These are phyloP conservation scores for Amblyopsis hoosieri DNA, from an alignment of 2,797 vertebrate species.

Conservation along the genomic window DNA sequence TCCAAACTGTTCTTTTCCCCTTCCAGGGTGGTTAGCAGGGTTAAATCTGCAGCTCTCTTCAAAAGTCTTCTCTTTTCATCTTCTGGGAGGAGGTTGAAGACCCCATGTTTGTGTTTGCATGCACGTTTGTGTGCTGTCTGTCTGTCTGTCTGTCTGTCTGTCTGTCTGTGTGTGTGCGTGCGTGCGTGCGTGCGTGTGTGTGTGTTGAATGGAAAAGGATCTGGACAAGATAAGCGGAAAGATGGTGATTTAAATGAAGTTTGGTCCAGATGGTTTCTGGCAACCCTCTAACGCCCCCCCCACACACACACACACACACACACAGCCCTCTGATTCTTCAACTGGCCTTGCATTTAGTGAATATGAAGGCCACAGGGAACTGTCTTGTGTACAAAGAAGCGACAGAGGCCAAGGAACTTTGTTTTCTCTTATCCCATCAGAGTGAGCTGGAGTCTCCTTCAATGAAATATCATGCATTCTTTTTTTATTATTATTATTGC, in stretches of 20 bases:
- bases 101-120: constrained; percentile 3
- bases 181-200: constrained; percentile 2
- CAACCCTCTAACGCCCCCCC: constrained; percentile 11
- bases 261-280: constrained; percentile 27
- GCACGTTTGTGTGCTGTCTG: background rate
- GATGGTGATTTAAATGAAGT: constrained; percentile 22
- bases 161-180: background rate
- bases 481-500: constrained; percentile 11
- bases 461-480: constrained; percentile 13
- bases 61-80: constrained; percentile 31
- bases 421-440: constrained; percentile 25
- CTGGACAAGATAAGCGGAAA: constrained; percentile 2
- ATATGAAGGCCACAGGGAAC: constrained; percentile 23
- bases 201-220: constrained; percentile 26
- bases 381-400: constrained; percentile 23
- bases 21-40: constrained; percentile 37
- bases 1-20: constrained; percentile 17
- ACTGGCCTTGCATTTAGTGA: constrained; percentile 20
- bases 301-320: constrained; percentile 1
- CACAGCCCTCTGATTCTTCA: constrained; percentile 10
- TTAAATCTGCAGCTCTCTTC: constrained; percentile 40
- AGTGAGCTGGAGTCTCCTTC: constrained; percentile 10
- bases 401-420: constrained; percentile 39
- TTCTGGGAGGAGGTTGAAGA: constrained; percentile 28
- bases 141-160: background rate